A percentile compares a stretch with the other conserved stretches of the same genome.
phyloP scores from a whole-genome alignment of 2,888 invertebrate species.

The Octodonta nipae region DNA sequence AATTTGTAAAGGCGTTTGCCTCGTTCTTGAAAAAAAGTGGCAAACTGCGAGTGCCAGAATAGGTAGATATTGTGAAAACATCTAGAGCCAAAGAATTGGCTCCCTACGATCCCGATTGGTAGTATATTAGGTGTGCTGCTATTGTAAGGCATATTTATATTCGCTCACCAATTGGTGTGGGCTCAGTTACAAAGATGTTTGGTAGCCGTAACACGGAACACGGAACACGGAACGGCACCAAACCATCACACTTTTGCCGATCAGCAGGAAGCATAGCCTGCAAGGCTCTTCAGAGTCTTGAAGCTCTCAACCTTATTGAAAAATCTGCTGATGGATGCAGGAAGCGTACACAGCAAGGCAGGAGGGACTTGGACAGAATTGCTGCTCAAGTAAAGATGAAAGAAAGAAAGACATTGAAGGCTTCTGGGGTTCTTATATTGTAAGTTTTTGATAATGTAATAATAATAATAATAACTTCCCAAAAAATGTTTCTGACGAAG shows the following conservation, averaged over 20 bases:
- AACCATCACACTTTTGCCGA: conserved; percentile 88
- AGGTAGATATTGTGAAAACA: conserved; percentile 93
- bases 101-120: conserved; percentile 97
- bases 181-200: conserved; percentile 90
- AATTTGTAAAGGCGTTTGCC: conserved; percentile 89
- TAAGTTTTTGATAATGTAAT: conserved; percentile 13
- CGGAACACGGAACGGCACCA: conserved; percentile 89
- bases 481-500: no score
- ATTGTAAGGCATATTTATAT: conserved; percentile 89
- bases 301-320: conserved; percentile 83
- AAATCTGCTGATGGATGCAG: conserved; percentile 83
- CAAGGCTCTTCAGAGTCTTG: conserved; percentile 85
- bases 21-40: conserved; percentile 94
- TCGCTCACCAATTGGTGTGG: conserved; percentile 88
- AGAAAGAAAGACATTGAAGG: conserved; percentile 30
- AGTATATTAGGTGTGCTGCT: conserved; percentile 86
- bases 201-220: conserved; percentile 92
- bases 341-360: conserved; percentile 76
- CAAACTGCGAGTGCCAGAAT: conserved; percentile 93
- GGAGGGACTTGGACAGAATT: conserved; percentile 93
- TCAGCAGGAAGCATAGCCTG: conserved; percentile 83
- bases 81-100: conserved; percentile 92
- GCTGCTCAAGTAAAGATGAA: conserved; percentile 79
- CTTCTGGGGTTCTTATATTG: conserved; percentile 24
- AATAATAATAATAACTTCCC: no score